Conservation (phyloP, 2,113 vertebrate genomes). For the Zosterops borbonicus region DNA sequence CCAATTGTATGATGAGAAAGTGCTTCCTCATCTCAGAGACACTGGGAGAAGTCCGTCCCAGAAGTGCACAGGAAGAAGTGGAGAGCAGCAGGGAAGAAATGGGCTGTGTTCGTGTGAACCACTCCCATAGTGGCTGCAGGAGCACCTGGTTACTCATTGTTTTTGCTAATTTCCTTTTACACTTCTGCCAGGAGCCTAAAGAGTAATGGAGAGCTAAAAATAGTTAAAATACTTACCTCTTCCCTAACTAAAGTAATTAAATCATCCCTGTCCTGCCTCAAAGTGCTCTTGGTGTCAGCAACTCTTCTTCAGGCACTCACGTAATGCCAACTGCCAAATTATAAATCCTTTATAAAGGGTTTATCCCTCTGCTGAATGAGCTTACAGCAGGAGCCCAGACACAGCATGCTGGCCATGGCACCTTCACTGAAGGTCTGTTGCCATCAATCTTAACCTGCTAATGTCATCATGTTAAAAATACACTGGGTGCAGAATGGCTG, state of each 20-base stretch:
- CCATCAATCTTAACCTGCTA: slow-evolving; percentile 43
- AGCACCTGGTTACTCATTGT: not conserved
- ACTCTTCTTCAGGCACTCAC: not conserved
- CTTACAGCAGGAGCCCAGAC: not conserved
- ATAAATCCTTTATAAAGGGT: not conserved
- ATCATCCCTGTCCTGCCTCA: not conserved
- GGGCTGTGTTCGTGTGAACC: not conserved
- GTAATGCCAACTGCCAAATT: not conserved
- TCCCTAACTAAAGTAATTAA: not conserved
- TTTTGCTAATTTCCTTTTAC: not conserved
- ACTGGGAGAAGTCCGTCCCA: not conserved
- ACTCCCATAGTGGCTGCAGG: rapidly evolving
- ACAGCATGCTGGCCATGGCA: not conserved
- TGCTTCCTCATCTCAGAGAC: not conserved
- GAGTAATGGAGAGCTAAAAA: not conserved
- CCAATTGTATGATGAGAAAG: not conserved
- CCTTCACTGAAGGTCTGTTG: slow-evolving; percentile 3
- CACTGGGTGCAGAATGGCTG: not conserved
- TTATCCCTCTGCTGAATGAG: not conserved
- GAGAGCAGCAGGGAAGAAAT: not conserved
- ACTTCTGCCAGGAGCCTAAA: not conserved
- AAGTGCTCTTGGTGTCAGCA: not conserved
- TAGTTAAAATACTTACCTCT: not conserved
- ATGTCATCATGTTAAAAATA: slow-evolving; percentile 52
- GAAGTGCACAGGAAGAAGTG: not conserved